phyloP scores from a whole-genome alignment of 2,888 invertebrate genomes.

The Apamea epomidion region DNA sequence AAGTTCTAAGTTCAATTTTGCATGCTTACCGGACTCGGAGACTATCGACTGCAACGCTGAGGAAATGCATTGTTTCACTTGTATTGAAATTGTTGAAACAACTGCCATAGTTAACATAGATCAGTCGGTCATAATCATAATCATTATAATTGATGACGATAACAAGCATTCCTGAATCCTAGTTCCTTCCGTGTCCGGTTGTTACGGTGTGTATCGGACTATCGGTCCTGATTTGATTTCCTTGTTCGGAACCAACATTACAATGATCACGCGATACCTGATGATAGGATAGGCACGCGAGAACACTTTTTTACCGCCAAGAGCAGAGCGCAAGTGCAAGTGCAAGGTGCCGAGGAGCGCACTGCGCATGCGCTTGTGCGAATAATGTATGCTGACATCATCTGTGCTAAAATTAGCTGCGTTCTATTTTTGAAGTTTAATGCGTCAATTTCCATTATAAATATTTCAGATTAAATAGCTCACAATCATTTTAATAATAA shows the following conservation, averaged over 20 bases:
- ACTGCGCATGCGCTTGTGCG: slow-evolving; percentile 20
- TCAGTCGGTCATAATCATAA: slow-evolving; percentile 37
- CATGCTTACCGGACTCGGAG: slow-evolving; percentile 67
- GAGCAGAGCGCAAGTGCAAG: slow-evolving; percentile 50
- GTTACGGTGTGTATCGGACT: slow-evolving; percentile 27
- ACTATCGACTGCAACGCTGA: slow-evolving; percentile 46
- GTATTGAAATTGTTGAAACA: slow-evolving; percentile 14
- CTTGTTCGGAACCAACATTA: slow-evolving; percentile 55
- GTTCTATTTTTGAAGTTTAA: neutral
- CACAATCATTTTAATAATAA: neutral
- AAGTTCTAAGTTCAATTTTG: slow-evolving; percentile 76
- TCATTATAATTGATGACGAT: slow-evolving; percentile 36
- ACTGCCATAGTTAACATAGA: slow-evolving; percentile 9
- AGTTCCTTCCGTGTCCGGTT: slow-evolving; percentile 64
- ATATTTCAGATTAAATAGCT: neutral
- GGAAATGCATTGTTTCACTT: slow-evolving; percentile 42
- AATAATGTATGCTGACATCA: slow-evolving; percentile 6
- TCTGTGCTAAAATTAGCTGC: neutral
- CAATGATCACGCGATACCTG: slow-evolving; percentile 56
- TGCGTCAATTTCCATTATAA: neutral
- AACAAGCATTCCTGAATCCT: slow-evolving; percentile 40
- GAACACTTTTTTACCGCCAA: slow-evolving; percentile 42
- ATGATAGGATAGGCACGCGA: slow-evolving; percentile 56
- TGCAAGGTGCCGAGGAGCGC: slow-evolving; percentile 24
- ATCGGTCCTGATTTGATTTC: slow-evolving; percentile 55